Conservation (phyloP, 2,797 vertebrate species). For the Sylvia borin region DNA sequence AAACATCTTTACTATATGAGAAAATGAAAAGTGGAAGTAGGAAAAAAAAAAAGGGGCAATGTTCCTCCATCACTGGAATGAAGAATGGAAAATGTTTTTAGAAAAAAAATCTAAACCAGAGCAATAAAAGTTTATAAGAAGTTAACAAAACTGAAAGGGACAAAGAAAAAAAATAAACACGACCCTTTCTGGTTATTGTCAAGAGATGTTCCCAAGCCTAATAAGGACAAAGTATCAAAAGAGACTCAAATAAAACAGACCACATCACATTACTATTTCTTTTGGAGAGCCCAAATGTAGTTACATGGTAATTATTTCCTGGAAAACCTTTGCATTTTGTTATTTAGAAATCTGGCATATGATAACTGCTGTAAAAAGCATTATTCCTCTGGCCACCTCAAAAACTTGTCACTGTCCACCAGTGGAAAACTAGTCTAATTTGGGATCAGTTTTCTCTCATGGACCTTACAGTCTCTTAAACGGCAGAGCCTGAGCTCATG, state of each 20-base stretch:
- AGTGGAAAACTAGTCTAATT: neutral
- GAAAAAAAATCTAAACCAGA: neutral
- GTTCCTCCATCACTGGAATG: neutral
- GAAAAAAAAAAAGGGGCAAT: neutral
- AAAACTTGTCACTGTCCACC: neutral
- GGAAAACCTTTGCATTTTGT: constrained; percentile 24
- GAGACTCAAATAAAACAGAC: constrained; percentile 35
- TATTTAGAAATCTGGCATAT: neutral
- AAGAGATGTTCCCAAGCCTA: constrained; percentile 40
- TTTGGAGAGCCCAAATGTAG: neutral
- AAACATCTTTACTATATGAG: neutral
- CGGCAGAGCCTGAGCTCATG: neutral
- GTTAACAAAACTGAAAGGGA: constrained; percentile 12
- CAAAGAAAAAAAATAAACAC: constrained; percentile 4
- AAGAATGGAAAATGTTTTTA: neutral
- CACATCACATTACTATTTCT: neutral
- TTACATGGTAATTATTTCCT: constrained; percentile 25
- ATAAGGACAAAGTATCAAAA: constrained; percentile 58
- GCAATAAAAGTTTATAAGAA: neutral
- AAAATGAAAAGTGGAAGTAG: neutral
- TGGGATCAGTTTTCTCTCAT: neutral
- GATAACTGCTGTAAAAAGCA: neutral
- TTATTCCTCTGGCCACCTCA: neutral
- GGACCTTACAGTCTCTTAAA: neutral
- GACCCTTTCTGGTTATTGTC: constrained; percentile 37